These are phyloP conservation scores for Druon quercuslanigerum DNA, from an alignment of 1,140 invertebrate genomes.

Conservation along the genomic window DNA sequence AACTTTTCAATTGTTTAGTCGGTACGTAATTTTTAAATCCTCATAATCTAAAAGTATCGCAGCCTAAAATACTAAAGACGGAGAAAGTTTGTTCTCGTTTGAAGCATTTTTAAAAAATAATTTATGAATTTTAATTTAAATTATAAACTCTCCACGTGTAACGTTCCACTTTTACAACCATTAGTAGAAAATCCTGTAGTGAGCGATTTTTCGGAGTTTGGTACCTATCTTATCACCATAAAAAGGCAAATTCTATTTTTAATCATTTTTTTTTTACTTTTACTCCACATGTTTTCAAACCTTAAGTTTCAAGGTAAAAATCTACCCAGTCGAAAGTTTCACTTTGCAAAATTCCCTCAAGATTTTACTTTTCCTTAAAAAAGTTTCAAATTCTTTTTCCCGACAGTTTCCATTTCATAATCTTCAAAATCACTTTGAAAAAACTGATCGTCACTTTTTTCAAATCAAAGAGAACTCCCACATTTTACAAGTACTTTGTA, in stretches of 20 bases:
- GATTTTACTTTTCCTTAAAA: not conserved
- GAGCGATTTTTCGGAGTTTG: not conserved
- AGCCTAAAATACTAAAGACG: conserved; percentile 7
- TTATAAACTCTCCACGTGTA: not conserved
- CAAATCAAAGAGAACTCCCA: not conserved
- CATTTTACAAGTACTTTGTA: not conserved
- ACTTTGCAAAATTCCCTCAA: no score
- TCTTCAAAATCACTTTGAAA: not conserved
- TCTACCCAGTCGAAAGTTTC: no score
- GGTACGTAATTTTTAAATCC: conserved; percentile 21
- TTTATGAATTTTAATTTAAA: not conserved
- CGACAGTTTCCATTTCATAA: not conserved
- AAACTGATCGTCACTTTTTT: conserved; percentile 6
- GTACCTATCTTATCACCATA: not conserved
- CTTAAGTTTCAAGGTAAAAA: no score
- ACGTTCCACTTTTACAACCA: conserved; percentile 9
- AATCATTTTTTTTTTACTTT: no score
- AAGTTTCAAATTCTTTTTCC: not conserved
- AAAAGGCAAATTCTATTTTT: no score
- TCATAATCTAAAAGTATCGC: conserved; percentile 11
- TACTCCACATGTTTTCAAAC: no score
- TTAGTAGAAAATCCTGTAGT: conserved; percentile 7
- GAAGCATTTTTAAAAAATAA: not conserved
- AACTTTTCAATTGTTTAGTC: not conserved
- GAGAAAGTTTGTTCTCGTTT: conserved; percentile 24